Evolutionary conservation across 2,113 vertebrate species (phyloP).

Genomic region (Corythoichthys haematopterus): DNA sequence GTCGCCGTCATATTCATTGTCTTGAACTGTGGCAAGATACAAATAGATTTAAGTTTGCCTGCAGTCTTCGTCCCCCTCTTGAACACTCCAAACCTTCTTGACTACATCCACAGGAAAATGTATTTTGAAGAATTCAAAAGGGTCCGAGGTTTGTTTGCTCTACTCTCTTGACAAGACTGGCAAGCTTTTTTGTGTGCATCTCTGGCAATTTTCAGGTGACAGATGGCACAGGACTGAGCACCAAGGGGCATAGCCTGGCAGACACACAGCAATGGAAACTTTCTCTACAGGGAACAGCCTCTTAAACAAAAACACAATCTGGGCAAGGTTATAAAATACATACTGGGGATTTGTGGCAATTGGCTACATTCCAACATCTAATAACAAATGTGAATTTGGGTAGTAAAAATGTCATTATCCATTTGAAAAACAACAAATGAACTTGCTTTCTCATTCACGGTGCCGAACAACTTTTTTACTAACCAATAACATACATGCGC

Average conservation of each 20-base stretch:
- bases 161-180: slow-evolving; percentile 32
- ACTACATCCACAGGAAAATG: slow-evolving; percentile 25
- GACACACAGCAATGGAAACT: slow-evolving; percentile 63
- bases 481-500: not conserved
- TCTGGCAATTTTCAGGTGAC: slow-evolving; percentile 38
- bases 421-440: not conserved
- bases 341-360: too few relatives aligned
- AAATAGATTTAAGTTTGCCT: slow-evolving; percentile 12
- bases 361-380: not conserved
- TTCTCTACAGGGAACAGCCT: slow-evolving; percentile 41
- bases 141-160: not conserved
- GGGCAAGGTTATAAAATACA: too few relatives aligned
- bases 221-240: slow-evolving; percentile 61
- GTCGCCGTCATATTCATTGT: slow-evolving; percentile 51
- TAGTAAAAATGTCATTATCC: not conserved
- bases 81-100: slow-evolving; percentile 37
- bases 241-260: slow-evolving; percentile 54
- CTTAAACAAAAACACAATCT: slow-evolving; percentile 5
- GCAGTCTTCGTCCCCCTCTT: slow-evolving; percentile 28
- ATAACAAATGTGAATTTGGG: not conserved
- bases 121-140: not conserved
- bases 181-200: slow-evolving; percentile 36
- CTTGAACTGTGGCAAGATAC: slow-evolving; percentile 20
- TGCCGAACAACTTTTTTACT: not conserved
- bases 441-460: not conserved